Percentiles rank a stretch among this genome's conserved stretches.
Conservation (phyloP, 2,797 vertebrate genomes). For the Pseudocheirus occidentalis region DNA sequence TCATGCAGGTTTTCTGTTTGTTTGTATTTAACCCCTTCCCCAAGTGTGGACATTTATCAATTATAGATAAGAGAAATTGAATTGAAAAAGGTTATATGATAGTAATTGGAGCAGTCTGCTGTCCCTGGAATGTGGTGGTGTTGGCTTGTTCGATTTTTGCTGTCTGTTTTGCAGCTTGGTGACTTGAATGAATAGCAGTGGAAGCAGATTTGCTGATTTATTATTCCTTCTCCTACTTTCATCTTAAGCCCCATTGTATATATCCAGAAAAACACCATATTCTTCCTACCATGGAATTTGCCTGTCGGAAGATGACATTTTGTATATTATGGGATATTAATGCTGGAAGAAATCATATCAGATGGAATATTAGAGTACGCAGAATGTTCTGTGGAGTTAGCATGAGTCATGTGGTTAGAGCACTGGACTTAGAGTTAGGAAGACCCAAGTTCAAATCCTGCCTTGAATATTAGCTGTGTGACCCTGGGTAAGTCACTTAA, state of each 20-base stretch:
- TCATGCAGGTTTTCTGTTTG: conserved; percentile 37
- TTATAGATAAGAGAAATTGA: conserved; percentile 54
- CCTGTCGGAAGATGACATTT: conserved; percentile 72
- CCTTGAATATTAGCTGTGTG: not conserved
- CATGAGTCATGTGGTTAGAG: not conserved
- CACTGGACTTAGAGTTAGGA: not conserved
- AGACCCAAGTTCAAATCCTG: not conserved
- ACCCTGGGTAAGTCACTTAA: not conserved
- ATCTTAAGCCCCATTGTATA: conserved; percentile 46
- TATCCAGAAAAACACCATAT: conserved; percentile 36
- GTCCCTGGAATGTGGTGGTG: conserved; percentile 14
- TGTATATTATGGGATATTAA: not conserved
- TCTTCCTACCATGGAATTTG: conserved; percentile 63
- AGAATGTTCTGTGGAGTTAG: not conserved
- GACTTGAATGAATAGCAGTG: conserved; percentile 44
- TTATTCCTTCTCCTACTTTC: conserved; percentile 35
- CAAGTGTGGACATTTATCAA: conserved; percentile 65
- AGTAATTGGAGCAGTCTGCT: conserved; percentile 67
- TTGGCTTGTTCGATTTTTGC: conserved; percentile 10
- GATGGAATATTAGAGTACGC: not conserved
- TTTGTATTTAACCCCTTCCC: conserved; percentile 31
- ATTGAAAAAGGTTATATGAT: conserved; percentile 66
- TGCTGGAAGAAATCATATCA: not conserved
- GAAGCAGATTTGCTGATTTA: conserved; percentile 65
- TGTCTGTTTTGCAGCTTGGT: conserved; percentile 51